These are phyloP conservation scores for Allophyes oxyacanthae DNA, from an alignment of 2,888 invertebrate species.

Conservation along the genomic window DNA sequence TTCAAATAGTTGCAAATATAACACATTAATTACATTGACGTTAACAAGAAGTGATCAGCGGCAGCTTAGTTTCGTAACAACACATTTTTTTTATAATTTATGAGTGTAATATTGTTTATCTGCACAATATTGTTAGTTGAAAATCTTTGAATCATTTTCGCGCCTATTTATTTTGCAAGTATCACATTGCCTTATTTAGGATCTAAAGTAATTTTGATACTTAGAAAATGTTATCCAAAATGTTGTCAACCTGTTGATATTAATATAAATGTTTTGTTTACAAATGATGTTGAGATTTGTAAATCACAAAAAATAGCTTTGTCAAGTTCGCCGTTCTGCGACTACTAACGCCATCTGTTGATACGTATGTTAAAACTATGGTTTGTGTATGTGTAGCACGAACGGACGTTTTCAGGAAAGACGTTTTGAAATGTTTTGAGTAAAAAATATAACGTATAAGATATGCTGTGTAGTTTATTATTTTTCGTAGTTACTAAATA, in stretches of 20 bases:
- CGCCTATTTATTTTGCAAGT: slow-evolving; percentile 12
- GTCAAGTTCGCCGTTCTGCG: not conserved
- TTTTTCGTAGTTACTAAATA: too few species aligned
- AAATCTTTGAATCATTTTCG: slow-evolving; percentile 1
- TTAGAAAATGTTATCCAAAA: too few species aligned
- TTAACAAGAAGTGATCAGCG: slow-evolving; percentile 57
- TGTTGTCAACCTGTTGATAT: too few species aligned
- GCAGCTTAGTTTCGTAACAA: slow-evolving; percentile 38
- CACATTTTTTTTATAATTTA: slow-evolving; percentile 38
- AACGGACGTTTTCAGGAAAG: not conserved
- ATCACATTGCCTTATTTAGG: too few species aligned
- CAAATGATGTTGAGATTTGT: too few species aligned
- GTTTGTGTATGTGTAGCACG: too few species aligned
- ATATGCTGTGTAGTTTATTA: too few species aligned
- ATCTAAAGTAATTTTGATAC: too few species aligned
- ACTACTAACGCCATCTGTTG: slow-evolving; percentile 65
- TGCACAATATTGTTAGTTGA: not conserved
- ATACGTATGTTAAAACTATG: not conserved
- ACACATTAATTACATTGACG: slow-evolving; percentile 63
- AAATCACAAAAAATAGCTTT: too few species aligned
- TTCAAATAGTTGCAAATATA: slow-evolving; percentile 73
- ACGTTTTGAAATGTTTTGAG: not conserved
- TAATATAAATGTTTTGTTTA: too few species aligned
- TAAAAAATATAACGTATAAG: too few species aligned
- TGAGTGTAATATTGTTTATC: slow-evolving; percentile 7